A percentile compares a stretch with the other conserved stretches of the same genome.
These are phyloP conservation scores for Passer montanus DNA, from an alignment of 2,113 vertebrate genomes.

Conservation along the genomic window DNA sequence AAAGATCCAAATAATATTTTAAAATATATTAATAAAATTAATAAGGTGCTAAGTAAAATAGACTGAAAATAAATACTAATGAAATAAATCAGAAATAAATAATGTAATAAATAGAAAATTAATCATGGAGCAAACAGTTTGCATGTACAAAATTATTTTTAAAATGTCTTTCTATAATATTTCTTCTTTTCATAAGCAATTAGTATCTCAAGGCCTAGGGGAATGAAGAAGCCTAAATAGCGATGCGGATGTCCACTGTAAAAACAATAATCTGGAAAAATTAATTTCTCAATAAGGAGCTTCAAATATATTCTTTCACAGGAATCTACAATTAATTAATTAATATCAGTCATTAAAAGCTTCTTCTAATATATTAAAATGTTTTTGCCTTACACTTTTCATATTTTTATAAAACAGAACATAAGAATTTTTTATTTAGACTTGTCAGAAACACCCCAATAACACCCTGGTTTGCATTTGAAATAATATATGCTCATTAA, in stretches of 20 bases:
- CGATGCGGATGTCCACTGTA: not conserved
- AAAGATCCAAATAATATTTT: not conserved
- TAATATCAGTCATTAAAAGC: constrained; percentile 54
- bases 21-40: not conserved
- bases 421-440: constrained; percentile 65
- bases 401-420: constrained; percentile 64
- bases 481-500: constrained; percentile 70
- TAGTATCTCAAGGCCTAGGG: constrained; percentile 9
- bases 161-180: not conserved
- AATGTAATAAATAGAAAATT: not conserved
- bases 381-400: constrained; percentile 40
- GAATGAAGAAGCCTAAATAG: not conserved
- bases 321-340: constrained; percentile 63
- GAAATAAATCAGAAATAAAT: not conserved
- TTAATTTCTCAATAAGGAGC: constrained; percentile 5
- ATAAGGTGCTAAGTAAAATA: not conserved
- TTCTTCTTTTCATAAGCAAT: not conserved
- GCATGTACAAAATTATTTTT: not conserved
- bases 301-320: constrained; percentile 31
- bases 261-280: constrained; percentile 45
- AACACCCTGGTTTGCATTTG: constrained; percentile 70
- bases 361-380: constrained; percentile 62
- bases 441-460: constrained; percentile 71
- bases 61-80: not conserved
- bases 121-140: not conserved